Percentiles rank a stretch among this genome's conserved stretches.
Conservation (phyloP, 2,888 invertebrate genomes). For the Urechis unicinctus region DNA sequence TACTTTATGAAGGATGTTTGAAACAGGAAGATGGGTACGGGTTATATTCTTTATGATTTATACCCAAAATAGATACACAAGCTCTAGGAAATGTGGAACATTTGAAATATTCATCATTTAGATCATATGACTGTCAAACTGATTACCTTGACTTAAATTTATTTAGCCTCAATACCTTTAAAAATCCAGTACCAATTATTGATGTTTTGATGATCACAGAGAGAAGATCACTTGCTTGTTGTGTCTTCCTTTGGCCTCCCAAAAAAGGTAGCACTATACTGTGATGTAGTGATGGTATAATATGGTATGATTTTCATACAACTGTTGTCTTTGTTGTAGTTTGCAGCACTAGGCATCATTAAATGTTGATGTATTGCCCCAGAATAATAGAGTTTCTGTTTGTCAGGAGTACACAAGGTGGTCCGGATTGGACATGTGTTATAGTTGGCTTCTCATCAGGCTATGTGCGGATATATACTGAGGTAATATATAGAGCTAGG, state of each 20-base stretch:
- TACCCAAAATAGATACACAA: too few species aligned
- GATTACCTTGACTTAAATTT: neutral
- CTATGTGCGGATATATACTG: slow-evolving; percentile 79
- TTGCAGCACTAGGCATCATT: too few species aligned
- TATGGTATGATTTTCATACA: neutral
- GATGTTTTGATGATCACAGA: slow-evolving; percentile 47
- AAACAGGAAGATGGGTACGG: neutral
- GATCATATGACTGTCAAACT: too few species aligned
- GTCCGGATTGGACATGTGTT: slow-evolving; percentile 89
- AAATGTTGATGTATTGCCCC: too few species aligned
- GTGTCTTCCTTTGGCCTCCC: slow-evolving; percentile 47
- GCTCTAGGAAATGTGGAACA: too few species aligned
- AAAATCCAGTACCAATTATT: neutral
- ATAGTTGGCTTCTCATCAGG: slow-evolving; percentile 81
- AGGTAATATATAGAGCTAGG: slow-evolving; percentile 47
- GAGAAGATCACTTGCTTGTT: slow-evolving; percentile 46
- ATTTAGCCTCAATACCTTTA: neutral
- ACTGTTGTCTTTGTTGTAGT: too few species aligned
- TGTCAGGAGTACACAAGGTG: slow-evolving; percentile 56
- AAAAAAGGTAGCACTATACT: slow-evolving; percentile 32
- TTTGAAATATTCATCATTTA: too few species aligned
- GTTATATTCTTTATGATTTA: too few species aligned
- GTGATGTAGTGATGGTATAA: neutral
- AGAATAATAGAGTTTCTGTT: too few species aligned
- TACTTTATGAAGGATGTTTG: neutral